Evolutionary conservation across 2,797 vertebrate genomes (phyloP), one percentile per base, ranked within the genome.

Genomic region (Nothura maculosa): DNA sequence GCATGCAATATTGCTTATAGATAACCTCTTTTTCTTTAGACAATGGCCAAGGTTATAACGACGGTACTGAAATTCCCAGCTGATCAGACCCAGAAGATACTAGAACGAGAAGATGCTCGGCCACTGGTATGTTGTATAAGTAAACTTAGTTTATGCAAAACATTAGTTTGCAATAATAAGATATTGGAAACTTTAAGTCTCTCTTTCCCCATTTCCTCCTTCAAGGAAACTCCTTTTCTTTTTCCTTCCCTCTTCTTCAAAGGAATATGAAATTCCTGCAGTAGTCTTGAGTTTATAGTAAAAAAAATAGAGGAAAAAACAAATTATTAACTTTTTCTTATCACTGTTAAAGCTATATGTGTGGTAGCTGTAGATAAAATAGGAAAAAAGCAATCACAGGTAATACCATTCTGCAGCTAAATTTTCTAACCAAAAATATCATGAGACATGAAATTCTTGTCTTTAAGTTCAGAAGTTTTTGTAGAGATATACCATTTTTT

Each of bases 41-140:
- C 99, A 12, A 99, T 99, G 99, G 99, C 99, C 95, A 99, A 99
- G 97, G 99, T 99, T 86, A 99, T 99, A 93, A 99, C 99, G 45
- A 99, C 99, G 84, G 98, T 99, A 95, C 98, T 99, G 69, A 99
- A 99, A 97, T 99, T 99, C 95, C 98, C 99, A 95, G 97, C 98
- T 77, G 99, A 99, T 79, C 99, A 99, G 97, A 97, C 98, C 40
- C 98, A 99, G 97, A 99, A 99, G 94, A 99, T 99, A 97, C 96
- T 99, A 93, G 99, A 99, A 89, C 98, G 98, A 95, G 99, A 99
- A 98, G 99, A 99, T 91, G 96, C 98, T 27, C 98, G 98, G 95
- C 77, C 98, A 13, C 47, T 97, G 98, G 99, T 99, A 98, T 98
- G 98, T 76, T 63, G 55, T 11, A 18, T 5, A 63, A 90, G 21